Evolutionary conservation across 2,888 invertebrate species (phyloP), one percentile per base, ranked within the genome.

Genomic region (Dimorphilus gyrociliatus): DNA sequence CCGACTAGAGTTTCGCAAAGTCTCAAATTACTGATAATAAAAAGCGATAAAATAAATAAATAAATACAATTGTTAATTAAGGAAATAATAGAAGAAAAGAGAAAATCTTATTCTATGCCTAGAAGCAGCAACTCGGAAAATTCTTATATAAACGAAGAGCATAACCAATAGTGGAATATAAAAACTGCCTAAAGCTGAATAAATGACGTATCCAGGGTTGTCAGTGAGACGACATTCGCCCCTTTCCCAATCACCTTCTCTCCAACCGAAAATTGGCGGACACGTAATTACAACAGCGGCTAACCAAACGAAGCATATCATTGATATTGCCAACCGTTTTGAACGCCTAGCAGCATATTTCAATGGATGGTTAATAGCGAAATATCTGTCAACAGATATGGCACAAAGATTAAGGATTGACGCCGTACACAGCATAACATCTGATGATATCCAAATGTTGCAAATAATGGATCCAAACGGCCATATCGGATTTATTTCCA

Each of bases 391-490:
- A 14, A 56, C 30, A 23, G 50, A 50, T 30, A 56, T 58, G 26
- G 51, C 52, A 34, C 55, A 53, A 19, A 56, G 40, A 33, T 58
- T 56, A 3, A 58, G 35, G 24, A 56, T 56, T 14, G 52, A 53
- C 2, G 55, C 50, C 1, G 56, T 58, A 35, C 56, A 57, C 14
- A 55, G 35, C 32, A 55, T 38, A 18, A 58, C 54, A 33, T 56
- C 56, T 14, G 43, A 35, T 1, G 49, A 46, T 7, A 41, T 19
- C 40, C 40, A 44, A 25, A 44, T 25, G 16, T 39, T 39, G 27
- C 44, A 45, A 24, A 40, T 13, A 7, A 40, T 19, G 3, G 25
- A 19, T 14, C 44, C 41, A 12, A 46, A 40, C 18, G 19, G 18
- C 46, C 46, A 46, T n/a, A 25, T 21, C 4, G 41, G 35, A 13